phyloP scores from a whole-genome alignment of 2,113 vertebrate species.

The Terrapene triunguis region DNA sequence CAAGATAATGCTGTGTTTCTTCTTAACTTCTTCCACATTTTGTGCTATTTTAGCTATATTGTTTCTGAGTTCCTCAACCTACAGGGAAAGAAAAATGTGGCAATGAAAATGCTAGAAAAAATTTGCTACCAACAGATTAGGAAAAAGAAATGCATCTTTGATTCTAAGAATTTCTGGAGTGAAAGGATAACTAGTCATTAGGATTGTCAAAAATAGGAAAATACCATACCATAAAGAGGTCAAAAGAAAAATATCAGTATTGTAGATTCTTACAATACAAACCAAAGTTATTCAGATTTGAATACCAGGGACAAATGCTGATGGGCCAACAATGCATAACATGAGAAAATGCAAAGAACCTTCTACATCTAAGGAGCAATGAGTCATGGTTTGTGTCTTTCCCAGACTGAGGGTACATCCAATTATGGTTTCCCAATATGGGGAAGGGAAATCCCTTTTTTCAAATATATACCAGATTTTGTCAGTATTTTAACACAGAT shows the following conservation, averaged over 20 bases:
- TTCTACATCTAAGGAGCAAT: background rate
- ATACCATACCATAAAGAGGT: background rate
- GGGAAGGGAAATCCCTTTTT: background rate
- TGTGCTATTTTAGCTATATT: constrained; percentile 87
- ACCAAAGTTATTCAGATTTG: background rate
- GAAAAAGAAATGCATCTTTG: background rate
- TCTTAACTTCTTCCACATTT: constrained; percentile 92
- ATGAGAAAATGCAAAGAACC: background rate
- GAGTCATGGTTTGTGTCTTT: background rate
- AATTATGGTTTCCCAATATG: background rate
- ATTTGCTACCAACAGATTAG: background rate
- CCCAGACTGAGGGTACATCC: background rate
- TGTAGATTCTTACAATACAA: background rate
- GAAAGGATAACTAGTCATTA: background rate
- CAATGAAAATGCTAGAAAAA: background rate
- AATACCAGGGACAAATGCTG: background rate
- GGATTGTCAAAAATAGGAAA: background rate
- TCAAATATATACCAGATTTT: background rate
- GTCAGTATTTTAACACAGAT: no score
- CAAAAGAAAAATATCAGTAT: background rate
- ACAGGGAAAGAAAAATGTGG: background rate
- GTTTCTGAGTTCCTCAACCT: constrained; percentile 93
- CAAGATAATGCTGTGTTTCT: constrained; percentile 94
- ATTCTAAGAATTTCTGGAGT: background rate
- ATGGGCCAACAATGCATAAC: background rate